These are phyloP conservation scores for Zeugodacus cucurbitae DNA, from an alignment of 1,140 invertebrate genomes.

Conservation along the genomic window DNA sequence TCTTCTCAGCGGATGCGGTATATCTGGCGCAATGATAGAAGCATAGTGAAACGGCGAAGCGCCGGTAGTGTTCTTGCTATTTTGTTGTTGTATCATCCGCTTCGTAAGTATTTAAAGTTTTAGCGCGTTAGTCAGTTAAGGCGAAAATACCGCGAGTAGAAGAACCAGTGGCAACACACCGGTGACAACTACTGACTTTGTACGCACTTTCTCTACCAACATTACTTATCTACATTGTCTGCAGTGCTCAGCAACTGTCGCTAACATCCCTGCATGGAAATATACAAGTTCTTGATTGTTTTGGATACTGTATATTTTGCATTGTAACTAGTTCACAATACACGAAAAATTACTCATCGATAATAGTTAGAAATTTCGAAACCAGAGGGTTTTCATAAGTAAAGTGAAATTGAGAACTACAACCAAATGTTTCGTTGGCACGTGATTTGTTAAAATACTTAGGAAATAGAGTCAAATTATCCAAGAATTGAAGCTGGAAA, in stretches of 20 bases:
- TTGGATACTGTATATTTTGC: too few species aligned
- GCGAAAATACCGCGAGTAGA: not conserved
- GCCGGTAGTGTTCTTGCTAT: not conserved
- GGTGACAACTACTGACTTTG: not conserved
- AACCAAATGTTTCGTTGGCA: too few species aligned
- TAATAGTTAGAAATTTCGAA: too few species aligned
- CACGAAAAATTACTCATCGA: too few species aligned
- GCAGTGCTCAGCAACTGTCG: not conserved
- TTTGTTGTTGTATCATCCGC: not conserved
- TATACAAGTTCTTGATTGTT: too few species aligned
- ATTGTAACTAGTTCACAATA: too few species aligned
- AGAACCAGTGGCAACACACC: not conserved
- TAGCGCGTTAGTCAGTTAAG: not conserved
- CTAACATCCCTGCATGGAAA: too few species aligned
- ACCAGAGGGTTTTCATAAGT: too few species aligned
- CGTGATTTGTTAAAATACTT: too few species aligned
- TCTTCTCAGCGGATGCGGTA: not conserved
- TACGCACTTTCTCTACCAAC: not conserved
- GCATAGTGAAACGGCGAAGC: not conserved
- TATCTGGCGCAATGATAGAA: not conserved
- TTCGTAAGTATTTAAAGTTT: slow-evolving; percentile 1
- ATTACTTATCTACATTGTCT: not conserved
- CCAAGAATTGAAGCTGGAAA: too few species aligned
- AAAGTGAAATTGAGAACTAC: too few species aligned
- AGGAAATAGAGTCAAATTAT: too few species aligned